Evolutionary conservation across 2,113 vertebrate genomes (phyloP).

Genomic region (Pipa parva): DNA sequence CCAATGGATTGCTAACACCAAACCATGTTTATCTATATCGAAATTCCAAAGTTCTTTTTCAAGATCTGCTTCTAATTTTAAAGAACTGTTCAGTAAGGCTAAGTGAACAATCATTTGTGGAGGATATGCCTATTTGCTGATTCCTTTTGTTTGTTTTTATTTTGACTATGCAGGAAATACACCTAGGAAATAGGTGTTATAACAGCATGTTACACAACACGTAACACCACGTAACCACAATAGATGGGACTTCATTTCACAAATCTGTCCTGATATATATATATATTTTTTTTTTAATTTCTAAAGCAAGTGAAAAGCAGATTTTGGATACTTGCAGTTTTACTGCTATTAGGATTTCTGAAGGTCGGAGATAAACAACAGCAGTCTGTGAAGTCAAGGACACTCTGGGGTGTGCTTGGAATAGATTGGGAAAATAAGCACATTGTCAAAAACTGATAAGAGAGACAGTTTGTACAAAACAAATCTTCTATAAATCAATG

Average conservation of each 20-base stretch:
- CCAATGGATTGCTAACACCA: too few relatives aligned
- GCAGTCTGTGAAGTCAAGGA: constrained; percentile 9
- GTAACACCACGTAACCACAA: background rate
- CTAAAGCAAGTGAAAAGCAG: background rate
- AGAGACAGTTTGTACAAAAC: constrained; percentile 19
- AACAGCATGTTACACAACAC: background rate
- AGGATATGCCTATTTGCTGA: too few relatives aligned
- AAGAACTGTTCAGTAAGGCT: too few relatives aligned
- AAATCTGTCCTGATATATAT: background rate
- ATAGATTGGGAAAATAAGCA: constrained; percentile 28
- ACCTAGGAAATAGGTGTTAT: too few relatives aligned
- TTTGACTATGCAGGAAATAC: too few relatives aligned
- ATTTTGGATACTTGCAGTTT: constrained; percentile 1
- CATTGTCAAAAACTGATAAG: constrained; percentile 37
- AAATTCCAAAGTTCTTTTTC: too few relatives aligned
- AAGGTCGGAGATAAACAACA: constrained; percentile 13
- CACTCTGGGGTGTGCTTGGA: constrained; percentile 25
- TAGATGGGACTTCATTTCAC: background rate
- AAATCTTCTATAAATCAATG: constrained; percentile 27
- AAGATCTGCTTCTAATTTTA: too few relatives aligned
- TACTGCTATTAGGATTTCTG: constrained; percentile 9
- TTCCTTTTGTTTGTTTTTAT: too few relatives aligned
- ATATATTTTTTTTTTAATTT: background rate
- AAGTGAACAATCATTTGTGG: too few relatives aligned
- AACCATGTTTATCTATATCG: too few relatives aligned